Conservation (phyloP, 2,113 vertebrate species). For the Plectropomus leopardus region DNA sequence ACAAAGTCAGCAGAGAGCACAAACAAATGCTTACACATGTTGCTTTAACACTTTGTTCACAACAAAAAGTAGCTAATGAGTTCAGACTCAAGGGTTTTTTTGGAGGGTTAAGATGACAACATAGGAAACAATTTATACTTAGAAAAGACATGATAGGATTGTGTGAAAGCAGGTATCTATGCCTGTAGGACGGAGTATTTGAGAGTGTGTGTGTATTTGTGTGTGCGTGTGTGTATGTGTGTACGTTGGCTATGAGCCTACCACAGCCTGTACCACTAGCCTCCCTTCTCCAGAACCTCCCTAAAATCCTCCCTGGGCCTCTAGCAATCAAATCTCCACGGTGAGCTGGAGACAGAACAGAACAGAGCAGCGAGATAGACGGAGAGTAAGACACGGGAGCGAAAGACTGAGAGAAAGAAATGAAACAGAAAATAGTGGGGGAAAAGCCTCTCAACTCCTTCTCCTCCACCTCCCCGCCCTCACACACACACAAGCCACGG, state of each 20-base stretch:
- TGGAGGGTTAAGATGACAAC: constrained; percentile 50
- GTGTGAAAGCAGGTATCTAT: constrained; percentile 43
- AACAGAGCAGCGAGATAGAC: constrained; percentile 61
- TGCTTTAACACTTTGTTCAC: constrained; percentile 69
- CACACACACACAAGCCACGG: constrained; percentile 21
- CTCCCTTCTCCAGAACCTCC: constrained; percentile 82
- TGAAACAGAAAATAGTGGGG: constrained; percentile 46
- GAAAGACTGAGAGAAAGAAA: constrained; percentile 39
- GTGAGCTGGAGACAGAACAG: constrained; percentile 74
- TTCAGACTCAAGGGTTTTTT: constrained; percentile 29
- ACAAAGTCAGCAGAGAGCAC: constrained; percentile 77
- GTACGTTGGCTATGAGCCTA: constrained; percentile 75
- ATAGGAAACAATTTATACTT: constrained; percentile 52
- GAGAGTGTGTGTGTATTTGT: constrained; percentile 43
- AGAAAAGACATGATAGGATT: constrained; percentile 39
- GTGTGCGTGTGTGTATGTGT: constrained; percentile 57
- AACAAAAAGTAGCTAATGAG: constrained; percentile 67
- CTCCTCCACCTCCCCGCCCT: background rate
- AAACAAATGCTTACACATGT: constrained; percentile 84
- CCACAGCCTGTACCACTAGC: constrained; percentile 81
- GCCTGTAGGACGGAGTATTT: constrained; percentile 38
- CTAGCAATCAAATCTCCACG: constrained; percentile 75
- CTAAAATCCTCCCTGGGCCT: constrained; percentile 81
- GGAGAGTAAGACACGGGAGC: constrained; percentile 57
- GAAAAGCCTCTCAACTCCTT: background rate